Evolutionary conservation across 2,797 vertebrate species (phyloP).

Genomic region (Sparidentex hasta): DNA sequence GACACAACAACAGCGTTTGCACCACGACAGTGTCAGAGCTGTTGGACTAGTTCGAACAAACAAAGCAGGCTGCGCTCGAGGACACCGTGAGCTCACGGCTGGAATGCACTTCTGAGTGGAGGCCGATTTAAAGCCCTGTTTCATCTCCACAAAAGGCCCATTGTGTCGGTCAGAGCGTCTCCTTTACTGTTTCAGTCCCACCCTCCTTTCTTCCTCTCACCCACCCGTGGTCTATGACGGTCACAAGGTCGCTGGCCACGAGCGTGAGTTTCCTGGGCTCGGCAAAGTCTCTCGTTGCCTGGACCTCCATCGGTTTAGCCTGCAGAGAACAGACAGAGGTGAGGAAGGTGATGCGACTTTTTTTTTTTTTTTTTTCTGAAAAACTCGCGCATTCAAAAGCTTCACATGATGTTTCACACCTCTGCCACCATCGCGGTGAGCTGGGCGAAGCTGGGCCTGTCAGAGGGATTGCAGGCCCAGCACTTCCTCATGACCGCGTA

Average conservation of each 20-base stretch:
- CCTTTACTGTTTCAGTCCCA: constrained; percentile 43
- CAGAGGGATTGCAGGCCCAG: constrained; percentile 86
- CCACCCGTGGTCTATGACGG: constrained; percentile 90
- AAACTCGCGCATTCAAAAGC: not conserved
- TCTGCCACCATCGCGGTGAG: constrained; percentile 85
- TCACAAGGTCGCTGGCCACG: constrained; percentile 85
- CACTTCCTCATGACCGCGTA: constrained; percentile 88
- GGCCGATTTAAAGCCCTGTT: constrained; percentile 22
- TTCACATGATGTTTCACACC: constrained; percentile 72
- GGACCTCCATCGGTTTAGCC: constrained; percentile 88
- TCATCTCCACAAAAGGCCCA: constrained; percentile 56
- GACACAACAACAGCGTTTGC: not conserved
- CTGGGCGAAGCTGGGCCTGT: constrained; percentile 87
- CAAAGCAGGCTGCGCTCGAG: constrained; percentile 20
- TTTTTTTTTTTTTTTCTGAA: too few relatives aligned
- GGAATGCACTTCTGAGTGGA: constrained; percentile 32
- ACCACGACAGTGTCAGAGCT: not conserved
- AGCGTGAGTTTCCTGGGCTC: constrained; percentile 88
- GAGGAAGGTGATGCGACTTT: not conserved
- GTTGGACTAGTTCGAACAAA: constrained; percentile 27
- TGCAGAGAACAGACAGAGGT: constrained; percentile 54
- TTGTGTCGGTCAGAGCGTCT: constrained; percentile 19
- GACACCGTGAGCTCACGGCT: constrained; percentile 11
- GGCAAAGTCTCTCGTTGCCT: constrained; percentile 83
- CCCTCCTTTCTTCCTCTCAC: constrained; percentile 39